Evolutionary conservation across 2,113 vertebrate species (phyloP).

Genomic region (Osmerus eperlanus): DNA sequence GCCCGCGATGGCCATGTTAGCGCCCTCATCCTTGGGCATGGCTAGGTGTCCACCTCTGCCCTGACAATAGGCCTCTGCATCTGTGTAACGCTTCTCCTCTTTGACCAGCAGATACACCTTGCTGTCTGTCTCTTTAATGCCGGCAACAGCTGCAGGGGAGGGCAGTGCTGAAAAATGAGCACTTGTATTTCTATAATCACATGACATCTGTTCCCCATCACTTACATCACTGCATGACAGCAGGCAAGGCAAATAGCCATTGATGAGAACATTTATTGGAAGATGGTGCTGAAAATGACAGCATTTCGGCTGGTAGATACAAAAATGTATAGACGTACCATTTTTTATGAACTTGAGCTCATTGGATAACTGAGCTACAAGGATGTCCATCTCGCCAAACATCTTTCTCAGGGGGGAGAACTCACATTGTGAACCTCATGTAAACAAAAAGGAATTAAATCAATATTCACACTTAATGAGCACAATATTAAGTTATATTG

Average conservation of each 20-base stretch:
- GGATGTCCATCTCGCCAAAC: constrained; percentile 96
- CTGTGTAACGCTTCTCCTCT: constrained; percentile 87
- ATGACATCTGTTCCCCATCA: constrained; percentile 50
- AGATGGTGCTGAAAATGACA: background rate
- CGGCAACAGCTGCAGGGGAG: constrained; percentile 97
- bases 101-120: constrained; percentile 98
- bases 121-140: constrained; percentile 91
- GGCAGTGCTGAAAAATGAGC: constrained; percentile 97
- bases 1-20: constrained; percentile 82
- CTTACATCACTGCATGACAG: constrained; percentile 37
- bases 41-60: constrained; percentile 86
- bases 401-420: constrained; percentile 90
- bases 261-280: background rate
- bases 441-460: constrained; percentile 20
- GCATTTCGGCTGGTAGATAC: no score
- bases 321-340: constrained; percentile 72
- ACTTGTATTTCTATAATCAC: constrained; percentile 84
- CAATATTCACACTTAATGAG: background rate
- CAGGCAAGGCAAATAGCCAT: constrained; percentile 4
- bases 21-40: constrained; percentile 92
- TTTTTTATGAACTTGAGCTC: constrained; percentile 97
- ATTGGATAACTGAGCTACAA: constrained; percentile 84
- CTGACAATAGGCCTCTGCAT: constrained; percentile 89
- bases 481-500: background rate
- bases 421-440: constrained; percentile 88